Percentiles rank a stretch among this genome's conserved stretches.
Conservation (phyloP, 2,888 invertebrate genomes). For the Protophormia terraenovae region DNA sequence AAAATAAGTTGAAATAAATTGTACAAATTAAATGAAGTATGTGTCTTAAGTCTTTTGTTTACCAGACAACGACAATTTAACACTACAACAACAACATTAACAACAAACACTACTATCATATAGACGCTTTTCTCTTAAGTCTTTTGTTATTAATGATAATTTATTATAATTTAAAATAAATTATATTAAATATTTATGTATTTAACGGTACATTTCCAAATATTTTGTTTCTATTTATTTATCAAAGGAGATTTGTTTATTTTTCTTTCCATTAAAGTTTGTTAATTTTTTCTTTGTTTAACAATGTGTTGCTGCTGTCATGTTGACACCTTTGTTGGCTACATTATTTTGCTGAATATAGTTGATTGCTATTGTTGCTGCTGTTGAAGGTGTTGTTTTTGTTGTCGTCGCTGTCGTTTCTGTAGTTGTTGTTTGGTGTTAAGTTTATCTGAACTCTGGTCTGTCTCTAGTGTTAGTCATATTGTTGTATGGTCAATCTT, state of each 20-base stretch:
- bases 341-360: neutral
- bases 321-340: slow-evolving; percentile 49
- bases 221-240: neutral
- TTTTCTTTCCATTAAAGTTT: neutral
- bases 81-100: neutral
- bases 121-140: neutral
- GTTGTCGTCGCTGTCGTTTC: neutral
- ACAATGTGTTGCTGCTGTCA: slow-evolving; percentile 9
- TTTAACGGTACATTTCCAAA: slow-evolving; percentile 19
- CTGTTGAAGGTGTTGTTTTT: neutral
- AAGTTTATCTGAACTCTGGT: slow-evolving; percentile 35
- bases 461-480: neutral
- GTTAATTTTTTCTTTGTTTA: neutral
- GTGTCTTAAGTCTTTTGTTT: slow-evolving; percentile 49
- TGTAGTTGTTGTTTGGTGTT: neutral
- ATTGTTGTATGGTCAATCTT: slow-evolving; percentile 22
- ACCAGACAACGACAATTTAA: slow-evolving; percentile 11
- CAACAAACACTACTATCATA: neutral
- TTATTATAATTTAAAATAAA: slow-evolving; percentile 27
- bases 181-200: slow-evolving; percentile 13
- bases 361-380: slow-evolving; percentile 11
- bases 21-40: slow-evolving; percentile 54
- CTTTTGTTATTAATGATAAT: slow-evolving; percentile 42
- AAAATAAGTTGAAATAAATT: slow-evolving; percentile 49
- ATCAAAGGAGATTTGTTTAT: neutral